Evolutionary conservation across 64 coral and sea anemone genomes (phyloP), one percentile per base, ranked within the genome.

Genomic region (Stichodactyla mertensii): DNA sequence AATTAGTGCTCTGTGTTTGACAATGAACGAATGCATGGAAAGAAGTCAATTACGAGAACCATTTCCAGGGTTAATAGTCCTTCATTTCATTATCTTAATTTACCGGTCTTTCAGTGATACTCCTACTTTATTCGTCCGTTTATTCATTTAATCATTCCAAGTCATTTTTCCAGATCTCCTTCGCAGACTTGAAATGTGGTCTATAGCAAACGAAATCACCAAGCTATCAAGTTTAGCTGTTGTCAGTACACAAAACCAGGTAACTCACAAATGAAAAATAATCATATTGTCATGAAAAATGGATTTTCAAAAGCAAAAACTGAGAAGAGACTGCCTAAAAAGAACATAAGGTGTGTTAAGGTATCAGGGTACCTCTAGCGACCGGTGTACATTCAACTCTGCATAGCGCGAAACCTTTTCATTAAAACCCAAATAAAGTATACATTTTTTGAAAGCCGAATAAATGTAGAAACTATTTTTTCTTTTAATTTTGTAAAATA

Each of bases 191-290:
- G 88, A 97, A 85, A 55, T 97, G 83, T 97, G 89, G 88, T 91
- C 95, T n/a, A 87, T 97, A 60, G 91, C 95, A 27, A 93, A 88
- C 45, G 86, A 93, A 61, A 97, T 97, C 61, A 93, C 93, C 69
- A 93, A 97, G 82, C 77, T 97, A 23, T 97, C 95, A 55, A 88
- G 87, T 84, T 87, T 97, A 14, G 91, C 87, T 5, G 71, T 92
- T 7, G 87, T 98, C 45, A 94, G 87, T 23, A 85, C 89, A 16
- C 77, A 93, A 62, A 98, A 93, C 79, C 92, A 92, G 95, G 95
- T 93, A 87, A 89, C 8, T 9, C 69, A 78, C 45, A 31, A 1
- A 27, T 4, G 4, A 27, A 53, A 88, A 22, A 58, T 4, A 55
- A 13, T 66, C 16, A 45, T 45, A 45, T 45, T 45, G 36, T 45